phyloP scores from a whole-genome alignment of 2,888 invertebrate genomes.

The Vanessa cardui region DNA sequence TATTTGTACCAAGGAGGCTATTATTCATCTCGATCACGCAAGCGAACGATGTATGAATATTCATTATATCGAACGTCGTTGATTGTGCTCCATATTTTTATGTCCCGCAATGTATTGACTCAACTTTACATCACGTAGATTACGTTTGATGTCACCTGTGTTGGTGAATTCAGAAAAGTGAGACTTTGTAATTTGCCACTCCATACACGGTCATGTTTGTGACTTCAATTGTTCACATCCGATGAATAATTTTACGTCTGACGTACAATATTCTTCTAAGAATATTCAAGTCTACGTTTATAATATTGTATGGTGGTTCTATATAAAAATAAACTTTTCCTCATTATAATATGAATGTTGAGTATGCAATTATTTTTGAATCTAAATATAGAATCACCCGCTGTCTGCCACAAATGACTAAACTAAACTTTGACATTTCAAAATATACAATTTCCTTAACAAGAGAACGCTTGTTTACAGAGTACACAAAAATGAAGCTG shows the following conservation, averaged over 20 bases:
- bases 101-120: slow-evolving; percentile 11
- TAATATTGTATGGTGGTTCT: not conserved
- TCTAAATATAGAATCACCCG: not conserved
- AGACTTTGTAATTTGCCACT: not conserved
- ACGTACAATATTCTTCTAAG: not conserved
- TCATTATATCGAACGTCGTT: slow-evolving; percentile 20
- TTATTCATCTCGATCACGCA: slow-evolving; percentile 36
- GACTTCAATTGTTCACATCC: not conserved
- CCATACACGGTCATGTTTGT: slow-evolving; percentile 1
- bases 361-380: not conserved
- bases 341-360: not conserved
- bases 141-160: not conserved
- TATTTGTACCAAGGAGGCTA: slow-evolving; percentile 25
- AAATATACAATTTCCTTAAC: slow-evolving; percentile 7
- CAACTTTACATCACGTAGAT: slow-evolving; percentile 13
- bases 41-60: slow-evolving; percentile 31
- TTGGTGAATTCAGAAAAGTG: not conserved
- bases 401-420: not conserved
- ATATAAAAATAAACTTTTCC: not conserved
- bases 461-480: not conserved
- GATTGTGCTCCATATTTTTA: slow-evolving; percentile 25
- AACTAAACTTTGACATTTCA: slow-evolving; percentile 13
- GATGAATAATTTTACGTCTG: not conserved
- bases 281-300: not conserved
- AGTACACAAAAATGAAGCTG: too few relatives aligned